Evolutionary conservation across 2,888 invertebrate species (phyloP), one percentile per base, ranked within the genome.

Genomic region (Altica lythri): DNA sequence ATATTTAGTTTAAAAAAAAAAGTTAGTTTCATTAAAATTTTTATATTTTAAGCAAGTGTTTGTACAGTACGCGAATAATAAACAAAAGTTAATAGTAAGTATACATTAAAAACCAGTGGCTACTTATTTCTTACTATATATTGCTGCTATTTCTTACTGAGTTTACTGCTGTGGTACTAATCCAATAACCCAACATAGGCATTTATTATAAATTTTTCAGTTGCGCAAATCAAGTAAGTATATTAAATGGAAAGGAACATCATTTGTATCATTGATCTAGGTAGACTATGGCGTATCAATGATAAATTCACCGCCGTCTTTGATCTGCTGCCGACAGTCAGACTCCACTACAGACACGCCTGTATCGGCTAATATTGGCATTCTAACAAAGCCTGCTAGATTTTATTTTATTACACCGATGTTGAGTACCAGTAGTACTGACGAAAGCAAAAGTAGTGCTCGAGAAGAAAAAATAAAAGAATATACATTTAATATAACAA

Each of bases 261-360:
- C 43, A 42, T 46, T 37, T 40, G 53, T 55, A 55, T 53, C 46
- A 49, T 38, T 45, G 59, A 59, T 59, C 48, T 17, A 50, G 52
- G 56, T 56, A 54, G 50, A 51, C 56, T 48, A 53, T 53, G 55
- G 37, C 47, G 32, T 55, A 55, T 57, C 58, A 46, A 53, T 61
- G 58, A 56, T 61, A 53, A 49, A 58, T 55, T 48, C 49, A 29
- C 58, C 52, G 56, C 54, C 45, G 55, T 43, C 59, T 61, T 61
- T 61, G 61, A 61, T 57, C 57, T 55, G 37, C 34, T 55, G 54
- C 61, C 57, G 59, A 58, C 38, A 38, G n/a, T n/a, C n/a, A n/a
- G n/a, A 10, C 13, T 19, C 57, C n/a, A 35, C 29, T 40, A 12
- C 1, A 22, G 46, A 16, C 53, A 50, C 57, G 44, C 57, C 60